Evolutionary conservation across 2,113 vertebrate genomes (phyloP).

Genomic region (Anguilla japonica): DNA sequence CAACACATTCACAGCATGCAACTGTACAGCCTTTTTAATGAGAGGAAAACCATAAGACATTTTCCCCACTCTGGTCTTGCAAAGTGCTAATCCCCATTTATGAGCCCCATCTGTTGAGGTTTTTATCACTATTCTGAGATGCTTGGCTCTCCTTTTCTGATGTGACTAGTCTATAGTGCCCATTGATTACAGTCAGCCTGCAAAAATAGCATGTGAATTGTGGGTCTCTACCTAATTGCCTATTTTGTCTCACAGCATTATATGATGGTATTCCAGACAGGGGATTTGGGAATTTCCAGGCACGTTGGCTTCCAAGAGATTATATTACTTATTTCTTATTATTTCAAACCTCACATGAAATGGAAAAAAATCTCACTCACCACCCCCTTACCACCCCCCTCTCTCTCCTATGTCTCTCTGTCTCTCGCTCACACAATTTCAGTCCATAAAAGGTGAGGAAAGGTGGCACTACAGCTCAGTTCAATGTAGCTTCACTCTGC

Average conservation of each 20-base stretch:
- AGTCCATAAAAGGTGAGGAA: too few species aligned
- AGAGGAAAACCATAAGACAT: slow-evolving; percentile 48
- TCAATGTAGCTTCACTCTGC: background rate
- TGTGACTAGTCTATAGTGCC: background rate
- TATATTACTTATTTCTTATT: slow-evolving; percentile 1
- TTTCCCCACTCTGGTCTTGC: slow-evolving; percentile 22
- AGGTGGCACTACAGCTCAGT: too few species aligned
- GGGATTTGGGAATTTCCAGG: slow-evolving; percentile 18
- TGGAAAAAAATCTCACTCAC: background rate
- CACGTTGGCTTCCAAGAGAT: background rate
- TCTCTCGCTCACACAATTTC: background rate
- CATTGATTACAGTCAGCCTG: background rate
- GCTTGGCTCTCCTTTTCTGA: background rate
- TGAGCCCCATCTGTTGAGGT: slow-evolving; percentile 18
- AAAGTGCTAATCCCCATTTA: slow-evolving; percentile 62
- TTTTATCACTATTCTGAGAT: background rate
- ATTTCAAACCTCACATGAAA: background rate
- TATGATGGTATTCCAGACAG: background rate
- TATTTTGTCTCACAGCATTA: slow-evolving; percentile 35
- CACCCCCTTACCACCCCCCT: background rate
- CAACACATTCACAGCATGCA: slow-evolving; percentile 29
- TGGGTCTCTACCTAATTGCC: slow-evolving; percentile 11
- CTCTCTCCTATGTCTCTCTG: background rate
- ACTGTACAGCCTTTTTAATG: slow-evolving; percentile 18
- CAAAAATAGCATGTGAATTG: slow-evolving; percentile 23